Evolutionary conservation across 2,113 vertebrate genomes (phyloP).

Genomic region (Ammodytes marinus): DNA sequence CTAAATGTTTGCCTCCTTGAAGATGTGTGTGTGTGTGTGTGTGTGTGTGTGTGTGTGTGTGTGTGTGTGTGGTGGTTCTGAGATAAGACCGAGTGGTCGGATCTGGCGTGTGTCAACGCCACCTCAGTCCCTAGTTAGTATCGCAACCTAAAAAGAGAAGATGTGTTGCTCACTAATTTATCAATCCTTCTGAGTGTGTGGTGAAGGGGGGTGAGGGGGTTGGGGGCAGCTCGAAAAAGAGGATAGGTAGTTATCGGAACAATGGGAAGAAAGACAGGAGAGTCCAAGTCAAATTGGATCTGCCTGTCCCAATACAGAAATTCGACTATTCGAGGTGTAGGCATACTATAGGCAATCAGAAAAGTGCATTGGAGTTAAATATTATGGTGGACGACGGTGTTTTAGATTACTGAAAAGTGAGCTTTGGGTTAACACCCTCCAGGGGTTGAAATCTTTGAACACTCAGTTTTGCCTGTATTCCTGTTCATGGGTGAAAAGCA

Average conservation of each 20-base stretch:
- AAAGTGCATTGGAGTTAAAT: too few species aligned
- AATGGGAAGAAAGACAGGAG: neutral
- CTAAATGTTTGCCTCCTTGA: constrained; percentile 32
- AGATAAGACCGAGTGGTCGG: constrained; percentile 69
- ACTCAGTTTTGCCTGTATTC: too few species aligned
- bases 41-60: constrained; percentile 19
- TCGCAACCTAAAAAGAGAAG: constrained; percentile 66
- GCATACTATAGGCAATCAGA: too few species aligned
- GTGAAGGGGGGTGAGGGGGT: too few species aligned
- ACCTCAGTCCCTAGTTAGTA: constrained; percentile 68
- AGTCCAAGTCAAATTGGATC: neutral
- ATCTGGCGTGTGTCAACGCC: constrained; percentile 77
- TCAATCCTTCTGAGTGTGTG: constrained; percentile 24
- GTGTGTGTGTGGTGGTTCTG: constrained; percentile 20
- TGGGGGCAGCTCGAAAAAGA: neutral
- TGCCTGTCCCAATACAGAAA: too few species aligned
- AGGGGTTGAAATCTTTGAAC: too few species aligned
- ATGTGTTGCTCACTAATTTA: constrained; percentile 44
- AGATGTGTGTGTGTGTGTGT: constrained; percentile 27
- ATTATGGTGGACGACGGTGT: too few species aligned
- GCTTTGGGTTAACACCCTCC: too few species aligned
- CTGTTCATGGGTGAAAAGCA: too few species aligned
- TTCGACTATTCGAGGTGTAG: too few species aligned
- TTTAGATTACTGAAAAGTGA: too few species aligned
- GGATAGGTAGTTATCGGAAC: constrained; percentile 13